A percentile compares a stretch with the other conserved stretches of the same genome.
Evolutionary conservation across 2,797 vertebrate species (phyloP).

Genomic region (Premnoplex brunnescens): DNA sequence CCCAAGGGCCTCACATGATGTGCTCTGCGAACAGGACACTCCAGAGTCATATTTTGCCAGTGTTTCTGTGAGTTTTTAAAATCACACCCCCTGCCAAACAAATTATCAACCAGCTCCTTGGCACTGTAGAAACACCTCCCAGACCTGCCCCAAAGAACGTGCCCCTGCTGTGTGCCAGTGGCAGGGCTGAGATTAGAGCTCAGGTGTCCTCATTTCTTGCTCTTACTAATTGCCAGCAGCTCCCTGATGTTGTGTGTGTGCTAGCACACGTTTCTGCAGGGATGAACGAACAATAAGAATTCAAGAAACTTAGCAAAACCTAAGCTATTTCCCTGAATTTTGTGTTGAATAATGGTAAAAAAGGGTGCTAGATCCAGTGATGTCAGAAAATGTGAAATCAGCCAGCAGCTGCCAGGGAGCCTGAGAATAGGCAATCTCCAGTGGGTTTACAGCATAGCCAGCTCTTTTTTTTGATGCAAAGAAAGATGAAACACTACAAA

Average conservation of each 20-base stretch:
- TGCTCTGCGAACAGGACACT: background rate
- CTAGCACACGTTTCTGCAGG: background rate
- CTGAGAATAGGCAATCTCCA: conserved; percentile 6
- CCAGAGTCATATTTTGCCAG: background rate
- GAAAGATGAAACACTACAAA: conserved; percentile 63
- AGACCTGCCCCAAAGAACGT: background rate
- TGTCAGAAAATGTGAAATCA: conserved; percentile 48
- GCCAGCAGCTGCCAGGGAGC: conserved; percentile 25
- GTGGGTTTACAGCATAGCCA: conserved; percentile 26
- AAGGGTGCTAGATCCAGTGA: background rate
- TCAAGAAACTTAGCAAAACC: background rate
- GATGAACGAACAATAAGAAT: background rate
- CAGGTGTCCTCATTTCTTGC: background rate
- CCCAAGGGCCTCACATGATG: background rate
- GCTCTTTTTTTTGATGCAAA: conserved; percentile 33
- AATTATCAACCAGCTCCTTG: background rate
- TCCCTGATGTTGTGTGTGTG: background rate
- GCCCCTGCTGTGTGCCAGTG: background rate
- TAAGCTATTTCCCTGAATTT: background rate
- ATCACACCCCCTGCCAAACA: background rate
- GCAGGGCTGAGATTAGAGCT: background rate
- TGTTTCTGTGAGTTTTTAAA: background rate
- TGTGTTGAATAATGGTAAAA: background rate
- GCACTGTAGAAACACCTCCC: background rate
- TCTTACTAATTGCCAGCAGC: background rate